A percentile compares a stretch with the other conserved stretches of the same genome.
Conservation (phyloP, 1,140 invertebrate species). For the Sinella curviseta region DNA sequence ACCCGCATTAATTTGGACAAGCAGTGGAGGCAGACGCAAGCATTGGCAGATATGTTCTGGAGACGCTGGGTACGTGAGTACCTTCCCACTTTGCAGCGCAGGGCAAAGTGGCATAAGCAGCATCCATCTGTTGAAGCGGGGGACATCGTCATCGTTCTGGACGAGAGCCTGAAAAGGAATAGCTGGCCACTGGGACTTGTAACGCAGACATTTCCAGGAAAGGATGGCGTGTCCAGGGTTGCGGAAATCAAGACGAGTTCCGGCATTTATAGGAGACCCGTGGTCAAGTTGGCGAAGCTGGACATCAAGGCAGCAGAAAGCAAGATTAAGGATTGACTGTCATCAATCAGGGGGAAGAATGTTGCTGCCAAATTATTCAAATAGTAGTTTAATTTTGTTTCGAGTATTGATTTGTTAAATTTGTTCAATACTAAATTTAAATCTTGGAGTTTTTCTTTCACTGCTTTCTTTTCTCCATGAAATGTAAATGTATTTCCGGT, state of each 20-base stretch:
- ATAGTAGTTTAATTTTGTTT: too few species aligned
- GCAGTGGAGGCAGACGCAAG: constrained; percentile 27
- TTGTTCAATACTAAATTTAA: too few species aligned
- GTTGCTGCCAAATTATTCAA: too few species aligned
- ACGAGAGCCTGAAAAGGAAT: not conserved
- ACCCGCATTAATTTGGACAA: constrained; percentile 1
- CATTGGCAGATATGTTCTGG: constrained; percentile 39
- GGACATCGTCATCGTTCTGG: constrained; percentile 20
- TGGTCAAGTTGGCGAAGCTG: not conserved
- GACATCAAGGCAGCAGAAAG: not conserved
- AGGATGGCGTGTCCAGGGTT: not conserved
- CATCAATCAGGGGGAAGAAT: not conserved
- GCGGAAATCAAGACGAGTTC: not conserved
- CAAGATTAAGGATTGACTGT: not conserved
- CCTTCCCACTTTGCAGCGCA: constrained; percentile 31
- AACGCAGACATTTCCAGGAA: not conserved
- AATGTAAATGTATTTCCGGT: too few species aligned
- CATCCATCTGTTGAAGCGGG: not conserved
- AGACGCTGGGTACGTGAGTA: constrained; percentile 36
- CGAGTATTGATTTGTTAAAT: too few species aligned
- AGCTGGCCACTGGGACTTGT: not conserved
- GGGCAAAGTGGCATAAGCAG: constrained; percentile 28
- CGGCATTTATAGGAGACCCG: not conserved
- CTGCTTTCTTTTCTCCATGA: too few species aligned
- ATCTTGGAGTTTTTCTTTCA: too few species aligned